Conservation (phyloP, 2,113 vertebrate species). For the Paradoxurus hermaphroditus region DNA sequence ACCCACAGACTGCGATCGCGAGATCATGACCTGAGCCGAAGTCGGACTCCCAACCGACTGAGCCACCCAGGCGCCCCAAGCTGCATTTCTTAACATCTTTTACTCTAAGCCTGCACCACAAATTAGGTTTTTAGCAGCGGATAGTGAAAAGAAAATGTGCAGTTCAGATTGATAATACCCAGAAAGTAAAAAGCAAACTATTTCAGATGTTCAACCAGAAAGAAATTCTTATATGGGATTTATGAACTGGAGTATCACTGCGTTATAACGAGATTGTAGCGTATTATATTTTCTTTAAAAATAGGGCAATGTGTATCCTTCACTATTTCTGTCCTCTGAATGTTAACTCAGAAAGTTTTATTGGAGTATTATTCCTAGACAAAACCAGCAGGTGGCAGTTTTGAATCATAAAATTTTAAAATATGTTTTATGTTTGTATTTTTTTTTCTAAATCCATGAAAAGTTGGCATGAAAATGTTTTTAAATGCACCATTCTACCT, state of each 20-base stretch:
- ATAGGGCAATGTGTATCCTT: neutral
- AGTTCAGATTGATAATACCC: neutral
- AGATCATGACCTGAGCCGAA: too few species aligned
- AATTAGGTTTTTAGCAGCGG: neutral
- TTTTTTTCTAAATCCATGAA: neutral
- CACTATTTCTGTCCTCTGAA: neutral
- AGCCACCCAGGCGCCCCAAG: too few species aligned
- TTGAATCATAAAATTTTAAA: neutral
- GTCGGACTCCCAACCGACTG: too few species aligned
- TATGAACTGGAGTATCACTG: neutral
- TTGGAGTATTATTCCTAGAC: neutral
- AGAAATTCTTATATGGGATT: neutral
- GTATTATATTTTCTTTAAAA: neutral
- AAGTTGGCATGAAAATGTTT: neutral
- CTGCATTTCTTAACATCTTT: neutral
- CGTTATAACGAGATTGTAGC: neutral
- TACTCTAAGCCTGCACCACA: neutral
- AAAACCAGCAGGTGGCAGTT: constrained; percentile 61
- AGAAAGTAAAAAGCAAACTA: neutral
- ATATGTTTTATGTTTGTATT: constrained; percentile 1
- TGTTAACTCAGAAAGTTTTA: neutral
- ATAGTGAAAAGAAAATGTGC: neutral
- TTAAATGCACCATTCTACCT: neutral
- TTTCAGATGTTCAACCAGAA: neutral
- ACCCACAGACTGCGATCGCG: too few species aligned